Conservation (phyloP, 2,797 vertebrate genomes). For the Oryzias dopingdopingensis region DNA sequence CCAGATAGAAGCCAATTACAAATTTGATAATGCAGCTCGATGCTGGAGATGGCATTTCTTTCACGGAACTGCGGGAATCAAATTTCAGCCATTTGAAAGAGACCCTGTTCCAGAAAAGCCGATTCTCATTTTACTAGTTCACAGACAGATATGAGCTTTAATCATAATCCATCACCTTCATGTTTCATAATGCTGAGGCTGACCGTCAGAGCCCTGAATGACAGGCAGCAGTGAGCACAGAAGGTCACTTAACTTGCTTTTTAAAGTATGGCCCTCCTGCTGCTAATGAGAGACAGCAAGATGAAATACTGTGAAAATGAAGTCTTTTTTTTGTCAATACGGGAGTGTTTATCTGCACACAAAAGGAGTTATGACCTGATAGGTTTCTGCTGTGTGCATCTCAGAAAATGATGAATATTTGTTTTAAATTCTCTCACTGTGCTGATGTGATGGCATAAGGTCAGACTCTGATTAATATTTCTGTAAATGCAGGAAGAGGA, state of each 20-base stretch:
- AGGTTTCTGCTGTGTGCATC: too few species aligned
- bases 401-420: too few species aligned
- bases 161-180: constrained; percentile 5
- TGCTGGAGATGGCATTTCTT: constrained; percentile 86
- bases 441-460: constrained; percentile 45
- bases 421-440: too few species aligned
- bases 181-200: constrained; percentile 47
- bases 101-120: constrained; percentile 67
- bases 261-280: constrained; percentile 59
- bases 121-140: constrained; percentile 41
- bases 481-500: constrained; percentile 42
- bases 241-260: constrained; percentile 60
- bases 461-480: constrained; percentile 72
- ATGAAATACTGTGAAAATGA: constrained; percentile 32
- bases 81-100: constrained; percentile 77
- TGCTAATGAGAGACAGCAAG: constrained; percentile 46
- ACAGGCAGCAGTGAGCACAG: constrained; percentile 44
- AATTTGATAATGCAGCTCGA: constrained; percentile 78
- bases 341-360: constrained; percentile 42
- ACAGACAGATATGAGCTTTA: background rate
- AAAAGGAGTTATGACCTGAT: constrained; percentile 27
- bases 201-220: constrained; percentile 60
- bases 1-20: constrained; percentile 84
- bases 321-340: constrained; percentile 48
- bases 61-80: constrained; percentile 76